Percentiles rank a stretch among this genome's conserved stretches.
Conservation (phyloP, 2,797 vertebrate species). For the Pogonophryne albipinna region DNA sequence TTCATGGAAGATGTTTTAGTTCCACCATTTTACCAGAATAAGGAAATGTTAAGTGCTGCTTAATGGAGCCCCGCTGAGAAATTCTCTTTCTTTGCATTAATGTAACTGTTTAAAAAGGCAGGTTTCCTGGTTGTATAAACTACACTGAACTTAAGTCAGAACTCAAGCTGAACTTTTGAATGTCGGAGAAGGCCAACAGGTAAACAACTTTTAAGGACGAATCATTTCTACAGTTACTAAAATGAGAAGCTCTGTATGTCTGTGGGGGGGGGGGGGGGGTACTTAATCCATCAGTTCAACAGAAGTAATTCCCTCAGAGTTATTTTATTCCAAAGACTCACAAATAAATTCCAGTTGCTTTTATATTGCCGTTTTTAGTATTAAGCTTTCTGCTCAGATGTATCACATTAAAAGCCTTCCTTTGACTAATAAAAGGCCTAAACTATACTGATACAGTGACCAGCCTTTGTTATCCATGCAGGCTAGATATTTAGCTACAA, state of each 20-base stretch:
- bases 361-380: too few relatives aligned
- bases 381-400: not conserved
- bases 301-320: not conserved
- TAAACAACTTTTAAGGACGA: not conserved
- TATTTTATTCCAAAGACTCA: not conserved
- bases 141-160: not conserved
- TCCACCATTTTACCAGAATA: not conserved
- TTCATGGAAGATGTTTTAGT: conserved; percentile 10
- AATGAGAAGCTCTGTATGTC: too few relatives aligned
- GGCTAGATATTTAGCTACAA: too few relatives aligned
- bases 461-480: too few relatives aligned
- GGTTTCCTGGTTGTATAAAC: conserved; percentile 1
- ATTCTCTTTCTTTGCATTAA: not conserved
- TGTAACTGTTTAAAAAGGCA: conserved; percentile 1
- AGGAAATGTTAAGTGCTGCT: not conserved
- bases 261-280: too few relatives aligned
- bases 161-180: not conserved
- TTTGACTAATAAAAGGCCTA: too few relatives aligned
- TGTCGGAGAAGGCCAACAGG: not conserved
- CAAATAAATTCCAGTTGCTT: too few relatives aligned
- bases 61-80: conserved; percentile 1
- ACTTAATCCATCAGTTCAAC: not conserved
- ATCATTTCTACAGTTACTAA: too few relatives aligned
- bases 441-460: too few relatives aligned
- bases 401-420: not conserved